Conservation (phyloP, 1,140 invertebrate genomes). For the Drosophila leontia region DNA sequence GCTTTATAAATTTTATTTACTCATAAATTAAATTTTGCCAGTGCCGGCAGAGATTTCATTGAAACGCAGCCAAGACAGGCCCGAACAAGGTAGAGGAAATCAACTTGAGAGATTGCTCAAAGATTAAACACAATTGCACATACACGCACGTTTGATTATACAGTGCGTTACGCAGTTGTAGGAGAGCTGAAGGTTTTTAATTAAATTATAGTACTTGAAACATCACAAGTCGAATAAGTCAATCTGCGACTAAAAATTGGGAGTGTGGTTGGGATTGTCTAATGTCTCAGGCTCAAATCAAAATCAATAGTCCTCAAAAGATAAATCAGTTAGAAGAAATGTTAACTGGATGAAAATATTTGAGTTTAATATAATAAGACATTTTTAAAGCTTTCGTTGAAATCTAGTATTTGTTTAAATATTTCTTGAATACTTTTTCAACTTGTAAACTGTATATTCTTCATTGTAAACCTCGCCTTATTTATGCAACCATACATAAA, state of each 20-base stretch:
- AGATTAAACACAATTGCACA: slow-evolving; percentile 33
- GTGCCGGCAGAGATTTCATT: slow-evolving; percentile 53
- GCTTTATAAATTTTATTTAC: slow-evolving; percentile 69
- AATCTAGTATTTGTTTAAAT: not conserved
- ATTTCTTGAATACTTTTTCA: not conserved
- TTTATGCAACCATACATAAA: not conserved
- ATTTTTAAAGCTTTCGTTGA: not conserved
- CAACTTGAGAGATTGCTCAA: slow-evolving; percentile 45
- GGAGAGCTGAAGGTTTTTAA: slow-evolving; percentile 39
- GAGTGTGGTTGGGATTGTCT: not conserved
- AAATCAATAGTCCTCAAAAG: not conserved
- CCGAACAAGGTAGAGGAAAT: slow-evolving; percentile 48
- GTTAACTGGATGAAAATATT: not conserved
- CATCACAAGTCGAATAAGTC: slow-evolving; percentile 8
- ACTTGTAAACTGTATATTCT: not conserved
- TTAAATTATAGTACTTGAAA: slow-evolving; percentile 21
- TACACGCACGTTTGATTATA: slow-evolving; percentile 9
- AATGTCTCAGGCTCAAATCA: not conserved
- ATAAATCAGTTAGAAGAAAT: not conserved
- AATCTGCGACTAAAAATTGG: not conserved
- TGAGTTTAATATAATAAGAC: not conserved
- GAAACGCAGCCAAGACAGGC: slow-evolving; percentile 52
- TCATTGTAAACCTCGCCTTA: not conserved
- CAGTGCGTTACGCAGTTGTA: slow-evolving; percentile 19
- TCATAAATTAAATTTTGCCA: slow-evolving; percentile 68